Evolutionary conservation across 2,888 invertebrate species (phyloP).

Genomic region (Aplocera efformata): DNA sequence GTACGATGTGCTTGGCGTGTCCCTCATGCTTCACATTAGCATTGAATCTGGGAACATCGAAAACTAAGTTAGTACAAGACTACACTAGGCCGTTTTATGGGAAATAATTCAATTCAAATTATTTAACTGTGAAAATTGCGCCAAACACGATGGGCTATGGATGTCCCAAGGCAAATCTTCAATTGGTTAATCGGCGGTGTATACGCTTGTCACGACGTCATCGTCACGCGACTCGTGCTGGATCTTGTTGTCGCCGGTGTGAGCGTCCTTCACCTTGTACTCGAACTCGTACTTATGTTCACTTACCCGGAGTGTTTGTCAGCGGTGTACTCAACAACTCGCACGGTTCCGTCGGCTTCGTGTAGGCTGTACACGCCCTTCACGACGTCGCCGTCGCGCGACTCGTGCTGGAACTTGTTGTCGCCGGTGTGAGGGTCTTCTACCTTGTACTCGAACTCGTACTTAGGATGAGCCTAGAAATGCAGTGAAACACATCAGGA

Average conservation of each 20-base stretch:
- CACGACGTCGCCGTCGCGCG: constrained; percentile 74
- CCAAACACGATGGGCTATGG: too few species aligned
- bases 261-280: too few species aligned
- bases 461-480: constrained; percentile 39
- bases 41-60: constrained; percentile 27
- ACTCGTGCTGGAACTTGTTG: constrained; percentile 62
- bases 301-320: constrained; percentile 45
- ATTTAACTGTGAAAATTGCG: too few species aligned
- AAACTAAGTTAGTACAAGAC: too few species aligned
- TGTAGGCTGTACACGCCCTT: constrained; percentile 77
- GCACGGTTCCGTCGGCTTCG: constrained; percentile 70
- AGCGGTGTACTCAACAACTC: constrained; percentile 70
- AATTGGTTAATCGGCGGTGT: too few species aligned
- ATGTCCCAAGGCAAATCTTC: too few species aligned
- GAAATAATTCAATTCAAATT: too few species aligned
- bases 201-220: too few species aligned
- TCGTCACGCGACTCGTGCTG: too few species aligned
- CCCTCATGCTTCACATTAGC: constrained; percentile 32
- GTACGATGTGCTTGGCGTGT: constrained; percentile 31
- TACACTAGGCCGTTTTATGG: too few species aligned
- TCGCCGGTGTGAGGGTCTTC: constrained; percentile 69
- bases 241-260: too few species aligned
- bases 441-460: constrained; percentile 63
- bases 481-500: constrained; percentile 2
- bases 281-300: too few species aligned